phyloP scores from a whole-genome alignment of 2,113 vertebrate species.

The Sphyrna mokarran region DNA sequence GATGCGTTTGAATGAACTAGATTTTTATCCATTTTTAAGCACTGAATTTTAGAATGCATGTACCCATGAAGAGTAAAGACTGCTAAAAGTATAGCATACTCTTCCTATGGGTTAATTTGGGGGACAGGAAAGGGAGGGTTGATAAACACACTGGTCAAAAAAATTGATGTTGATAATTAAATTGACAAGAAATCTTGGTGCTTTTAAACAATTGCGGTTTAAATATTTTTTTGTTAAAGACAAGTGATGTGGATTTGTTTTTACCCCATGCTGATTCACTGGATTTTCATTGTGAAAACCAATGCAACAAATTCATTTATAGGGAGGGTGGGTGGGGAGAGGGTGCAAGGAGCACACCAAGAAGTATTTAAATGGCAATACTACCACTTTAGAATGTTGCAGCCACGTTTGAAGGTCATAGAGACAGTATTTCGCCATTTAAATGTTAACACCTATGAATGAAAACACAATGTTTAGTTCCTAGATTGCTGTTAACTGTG shows the following conservation, averaged over 20 bases:
- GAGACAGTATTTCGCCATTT: conserved; percentile 20
- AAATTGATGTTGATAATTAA: conserved; percentile 17
- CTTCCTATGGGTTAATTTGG: neutral
- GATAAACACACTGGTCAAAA: conserved; percentile 32
- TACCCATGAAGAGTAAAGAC: neutral
- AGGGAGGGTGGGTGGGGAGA: neutral
- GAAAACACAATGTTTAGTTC: conserved; percentile 18
- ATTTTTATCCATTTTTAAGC: conserved; percentile 35
- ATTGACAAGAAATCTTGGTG: conserved; percentile 32
- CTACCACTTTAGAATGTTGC: conserved; percentile 23
- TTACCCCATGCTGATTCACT: neutral
- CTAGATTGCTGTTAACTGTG: conserved; percentile 32
- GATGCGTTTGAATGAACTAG: conserved; percentile 29
- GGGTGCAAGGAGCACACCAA: neutral
- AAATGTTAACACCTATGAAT: conserved; percentile 31
- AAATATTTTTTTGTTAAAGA: conserved; percentile 20
- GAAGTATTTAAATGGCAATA: conserved; percentile 32
- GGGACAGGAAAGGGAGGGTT: conserved; percentile 5
- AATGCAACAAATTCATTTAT: conserved; percentile 11
- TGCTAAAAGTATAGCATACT: neutral
- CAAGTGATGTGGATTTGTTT: conserved; percentile 28
- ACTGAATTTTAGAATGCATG: conserved; percentile 36
- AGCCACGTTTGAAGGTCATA: neutral
- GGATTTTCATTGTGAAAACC: conserved; percentile 5
- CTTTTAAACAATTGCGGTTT: conserved; percentile 19